Conservation (phyloP, 2,888 invertebrate genomes). For the Lymantria monacha region DNA sequence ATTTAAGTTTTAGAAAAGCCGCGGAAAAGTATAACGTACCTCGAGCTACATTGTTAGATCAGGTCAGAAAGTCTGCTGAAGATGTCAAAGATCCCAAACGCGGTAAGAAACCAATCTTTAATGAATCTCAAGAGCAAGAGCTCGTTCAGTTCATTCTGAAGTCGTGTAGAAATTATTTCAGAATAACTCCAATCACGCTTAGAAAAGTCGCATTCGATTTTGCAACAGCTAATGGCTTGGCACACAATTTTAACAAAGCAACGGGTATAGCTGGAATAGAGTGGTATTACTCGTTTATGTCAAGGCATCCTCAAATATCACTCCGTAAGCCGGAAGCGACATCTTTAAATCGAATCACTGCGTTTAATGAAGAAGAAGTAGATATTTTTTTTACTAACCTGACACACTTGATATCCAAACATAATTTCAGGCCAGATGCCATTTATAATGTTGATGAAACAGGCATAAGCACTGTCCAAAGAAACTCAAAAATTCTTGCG, state of each 20-base stretch:
- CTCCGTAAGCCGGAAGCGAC: constrained; percentile 16
- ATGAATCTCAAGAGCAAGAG: constrained; percentile 20
- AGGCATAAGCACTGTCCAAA: constrained; percentile 8
- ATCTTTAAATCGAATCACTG: constrained; percentile 13
- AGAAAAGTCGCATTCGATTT: too few species aligned
- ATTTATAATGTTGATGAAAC: constrained; percentile 25
- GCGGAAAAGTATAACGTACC: neutral
- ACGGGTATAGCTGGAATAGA: constrained; percentile 7
- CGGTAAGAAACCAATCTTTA: constrained; percentile 18
- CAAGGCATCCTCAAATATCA: constrained; percentile 20
- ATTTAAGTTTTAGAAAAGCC: neutral
- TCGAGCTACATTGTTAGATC: too few species aligned
- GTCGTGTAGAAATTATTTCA: too few species aligned
- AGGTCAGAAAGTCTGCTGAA: constrained; percentile 1
- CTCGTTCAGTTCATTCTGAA: constrained; percentile 8
- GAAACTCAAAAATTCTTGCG: constrained; percentile 19
- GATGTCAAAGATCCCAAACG: constrained; percentile 11
- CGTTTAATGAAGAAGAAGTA: constrained; percentile 7
- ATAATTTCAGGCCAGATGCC: constrained; percentile 2
- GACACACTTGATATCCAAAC: neutral
- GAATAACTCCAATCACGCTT: too few species aligned
- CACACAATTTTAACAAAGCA: constrained; percentile 10
- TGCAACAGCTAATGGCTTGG: too few species aligned
- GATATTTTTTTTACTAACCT: constrained; percentile 10
- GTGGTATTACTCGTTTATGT: constrained; percentile 10